Percentiles rank a stretch among this genome's conserved stretches.
Conservation (phyloP, 2,797 vertebrate genomes). For the Sandelia bainsii region DNA sequence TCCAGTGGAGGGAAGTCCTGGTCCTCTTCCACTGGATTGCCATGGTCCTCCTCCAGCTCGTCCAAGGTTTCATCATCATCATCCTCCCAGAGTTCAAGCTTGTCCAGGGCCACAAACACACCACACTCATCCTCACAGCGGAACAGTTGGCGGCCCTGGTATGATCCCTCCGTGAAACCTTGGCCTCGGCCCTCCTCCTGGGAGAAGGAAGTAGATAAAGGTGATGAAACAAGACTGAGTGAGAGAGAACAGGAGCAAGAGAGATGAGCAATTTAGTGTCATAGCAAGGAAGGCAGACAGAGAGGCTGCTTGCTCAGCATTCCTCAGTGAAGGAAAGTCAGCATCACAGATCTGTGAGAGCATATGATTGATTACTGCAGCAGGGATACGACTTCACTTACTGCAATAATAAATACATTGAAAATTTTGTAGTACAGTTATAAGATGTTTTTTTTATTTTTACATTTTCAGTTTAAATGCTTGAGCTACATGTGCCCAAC, state of each 20-base stretch:
- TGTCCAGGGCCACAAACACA: constrained; percentile 97
- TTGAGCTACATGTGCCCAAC: constrained; percentile 68
- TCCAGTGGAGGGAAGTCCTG: constrained; percentile 92
- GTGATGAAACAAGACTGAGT: constrained; percentile 6
- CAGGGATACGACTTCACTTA: constrained; percentile 40
- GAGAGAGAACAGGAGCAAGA: constrained; percentile 29
- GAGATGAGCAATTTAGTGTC: constrained; percentile 41
- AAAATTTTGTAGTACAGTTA: constrained; percentile 22
- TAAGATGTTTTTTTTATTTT: constrained; percentile 36
- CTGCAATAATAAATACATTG: constrained; percentile 37
- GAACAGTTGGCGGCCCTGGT: constrained; percentile 97
- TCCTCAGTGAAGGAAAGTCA: constrained; percentile 42
- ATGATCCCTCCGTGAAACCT: constrained; percentile 97
- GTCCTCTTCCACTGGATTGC: constrained; percentile 89
- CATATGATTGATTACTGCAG: constrained; percentile 71
- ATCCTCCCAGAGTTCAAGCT: constrained; percentile 95
- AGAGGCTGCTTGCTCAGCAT: constrained; percentile 59
- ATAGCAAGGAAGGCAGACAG: constrained; percentile 49
- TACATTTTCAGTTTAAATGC: constrained; percentile 40
- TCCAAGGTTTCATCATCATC: constrained; percentile 83
- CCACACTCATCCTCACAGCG: constrained; percentile 98
- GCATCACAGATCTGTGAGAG: constrained; percentile 55
- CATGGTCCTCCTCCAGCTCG: constrained; percentile 90
- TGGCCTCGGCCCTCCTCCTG: constrained; percentile 98
- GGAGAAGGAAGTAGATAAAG: constrained; percentile 33